Base-by-base conservation (phyloP, 2,113 vertebrate genomes). In the Dipodomys stephensi region DNA sequence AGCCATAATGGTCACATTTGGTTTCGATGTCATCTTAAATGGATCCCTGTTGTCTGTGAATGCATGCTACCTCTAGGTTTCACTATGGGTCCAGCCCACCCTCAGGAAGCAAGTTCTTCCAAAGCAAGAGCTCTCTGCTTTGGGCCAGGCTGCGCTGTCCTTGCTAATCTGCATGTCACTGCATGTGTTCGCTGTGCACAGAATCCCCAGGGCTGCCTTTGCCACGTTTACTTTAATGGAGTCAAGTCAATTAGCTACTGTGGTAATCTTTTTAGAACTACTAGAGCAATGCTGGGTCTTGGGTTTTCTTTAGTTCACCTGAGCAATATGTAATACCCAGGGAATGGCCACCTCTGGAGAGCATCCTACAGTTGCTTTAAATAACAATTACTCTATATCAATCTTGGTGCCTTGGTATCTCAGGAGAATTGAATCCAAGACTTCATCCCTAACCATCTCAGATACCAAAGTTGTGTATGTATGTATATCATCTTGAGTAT, bases 1-100 rank as follows among this genome's bases (percentile, higher is more conserved):
- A 94, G 92, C 91, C 95, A 87, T 97, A 28, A 87, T 81, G 83
- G 87, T 98, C 97, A 97, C 97, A 77, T 96, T 97, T 94, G 97
- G 94, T 98, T 96, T 96, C 87, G 3, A 93, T 98, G 96, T 97
- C 97, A 94, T 97, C 87, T 96, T 97, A 96, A 97, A 98, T 97
- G 98, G 98, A 98, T 94, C 98, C 98, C 98, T 98, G 96, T 97
- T 98, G 98, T 98, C 97, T 99, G 99, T 99, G 98, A 99, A 98
- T 98, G 98, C 98, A 97, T 96, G 94, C 96, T 97, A 98, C 64
- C 53, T 77, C 39, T 74, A 49, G 97, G 35, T 93, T 78, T 83
- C 9, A 5, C 71, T 22, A 11, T 13, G 10, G 35, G 73, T 73
- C 53, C 32, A 6, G 18, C 68, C 84, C 20, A 2, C 9, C 88